Evolutionary conservation across 2,797 vertebrate genomes (phyloP), one percentile per base, ranked within the genome.

Genomic region (Enteromius paludinosus): DNA sequence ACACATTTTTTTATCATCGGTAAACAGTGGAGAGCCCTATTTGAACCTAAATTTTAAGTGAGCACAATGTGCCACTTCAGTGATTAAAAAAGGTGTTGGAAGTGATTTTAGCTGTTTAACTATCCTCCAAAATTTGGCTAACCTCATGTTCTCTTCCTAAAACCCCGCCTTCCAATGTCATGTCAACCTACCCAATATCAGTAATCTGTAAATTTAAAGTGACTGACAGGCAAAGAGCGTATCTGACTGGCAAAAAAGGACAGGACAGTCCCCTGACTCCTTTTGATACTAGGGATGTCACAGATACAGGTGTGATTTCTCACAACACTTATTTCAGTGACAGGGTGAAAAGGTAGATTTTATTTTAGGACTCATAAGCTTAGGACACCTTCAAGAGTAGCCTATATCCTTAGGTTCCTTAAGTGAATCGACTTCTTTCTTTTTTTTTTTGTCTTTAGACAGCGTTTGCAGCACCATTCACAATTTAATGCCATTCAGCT

Each of bases 161-260:
- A 76, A 62, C 9, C 56, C 8, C 5, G 9, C 38, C 74, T 25
- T 30, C 56, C 41, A 77, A 62, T 62, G n/a, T 30, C 9, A 62
- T 28, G 73, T 28, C 73, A 28, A 18, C 38, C 56, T 25, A 76
- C 56, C 54, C 56, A 62, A 73, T 73, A 28, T n/a, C 73, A 76
- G 54, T 38, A 41, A 75, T 43, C n/a, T 59, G 49, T 14, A 56
- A 23, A 74, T 38, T 17, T 14, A 3, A 56, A 56, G 18, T 45
- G 56, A 77, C 28, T 45, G 56, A 77, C 74, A 77, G 74, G 25
- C 5, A 3, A 17, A 28, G n/a, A 23, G 8, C n/a, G 0, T 30
- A 43, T 54, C 70, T 7, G 28, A 54, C 35, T n/a, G 30, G 28
- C 18, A 54, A 35, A 52, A 52, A 14, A n/a, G 23, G 10, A 14